Base-by-base conservation (phyloP, 2,113 vertebrate genomes). In the Symphodus melops region DNA sequence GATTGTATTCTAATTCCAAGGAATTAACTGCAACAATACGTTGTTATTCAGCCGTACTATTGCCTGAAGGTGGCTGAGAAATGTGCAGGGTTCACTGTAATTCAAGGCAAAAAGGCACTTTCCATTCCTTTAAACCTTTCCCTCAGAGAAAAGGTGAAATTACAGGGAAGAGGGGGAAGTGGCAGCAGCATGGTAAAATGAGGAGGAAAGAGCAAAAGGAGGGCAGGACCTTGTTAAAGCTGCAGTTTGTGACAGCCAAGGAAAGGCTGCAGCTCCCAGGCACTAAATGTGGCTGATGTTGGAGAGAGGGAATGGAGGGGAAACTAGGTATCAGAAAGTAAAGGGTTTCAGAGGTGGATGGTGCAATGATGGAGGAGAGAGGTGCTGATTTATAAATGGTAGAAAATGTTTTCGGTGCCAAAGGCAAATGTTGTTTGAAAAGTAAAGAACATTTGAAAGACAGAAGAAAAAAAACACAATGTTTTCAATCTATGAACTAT, bases 171-270 rank as follows among this genome's bases (percentile, higher is more conserved):
- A 60, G 72, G 52, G 49, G 44, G 75, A 54, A 79, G 68, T 73
- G 65, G 65, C 62, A 28, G 49, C 46, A 78, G 76, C 37, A 59
- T 44, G 80, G 62, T 73, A 67, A 77, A 85, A 83, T 85, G 69
- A 85, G 67, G 55, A 79, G 73, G 68, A 79, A 87, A 83, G 81
- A 84, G 85, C 62, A 61, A 79, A 74, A 83, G 59, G 63, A 84
- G 75, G 67, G 62, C 74, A 77, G 79, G 64, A 85, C 85, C 90
- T 93, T 90, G 88, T 93, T 92, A 92, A 91, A 89, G n/a, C n/a
- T n/a, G n/a, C n/a, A 90, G 72, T 59, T 48, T 73, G 80, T 86
- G 92, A 87, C 86, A 79, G 78, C 55, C 54, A 33, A 64, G 65
- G 56, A 64, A 64, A 79, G 85, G 80, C 77, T 86, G 68, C 75